Conservation (phyloP, 2,888 invertebrate species). For the Eupithecia exiguata region DNA sequence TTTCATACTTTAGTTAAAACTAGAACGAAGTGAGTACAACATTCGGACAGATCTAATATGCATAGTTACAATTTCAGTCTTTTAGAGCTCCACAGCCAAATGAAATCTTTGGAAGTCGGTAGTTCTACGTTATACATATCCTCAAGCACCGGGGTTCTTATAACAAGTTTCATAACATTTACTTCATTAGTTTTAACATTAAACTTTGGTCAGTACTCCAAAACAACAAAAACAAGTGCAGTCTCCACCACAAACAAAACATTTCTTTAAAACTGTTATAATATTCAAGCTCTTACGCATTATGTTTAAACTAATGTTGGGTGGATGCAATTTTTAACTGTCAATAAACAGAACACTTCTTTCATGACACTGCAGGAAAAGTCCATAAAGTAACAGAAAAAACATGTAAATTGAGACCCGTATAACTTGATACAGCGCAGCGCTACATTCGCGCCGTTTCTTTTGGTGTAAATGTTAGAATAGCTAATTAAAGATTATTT, state of each 20-base stretch:
- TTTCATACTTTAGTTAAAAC: slow-evolving; percentile 37
- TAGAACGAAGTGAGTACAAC: slow-evolving; percentile 46
- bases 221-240: not conserved
- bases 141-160: not conserved
- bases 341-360: not conserved
- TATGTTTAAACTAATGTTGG: not conserved
- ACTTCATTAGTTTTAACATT: not conserved
- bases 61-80: slow-evolving; percentile 63
- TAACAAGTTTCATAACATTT: not conserved
- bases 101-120: slow-evolving; percentile 73
- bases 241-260: not conserved
- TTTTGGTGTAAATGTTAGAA: not conserved
- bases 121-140: slow-evolving; percentile 11
- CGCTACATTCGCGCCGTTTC: not conserved
- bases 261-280: not conserved
- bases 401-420: not conserved
- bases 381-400: not conserved
- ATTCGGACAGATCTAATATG: slow-evolving; percentile 61
- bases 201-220: not conserved
- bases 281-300: not conserved
- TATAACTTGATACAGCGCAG: too few species aligned
- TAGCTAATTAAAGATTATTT: too few species aligned
- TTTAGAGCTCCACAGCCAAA: slow-evolving; percentile 74
- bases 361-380: not conserved
- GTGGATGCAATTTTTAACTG: not conserved